Evolutionary conservation across 2,888 invertebrate species (phyloP).

Genomic region (Sesia apiformis): DNA sequence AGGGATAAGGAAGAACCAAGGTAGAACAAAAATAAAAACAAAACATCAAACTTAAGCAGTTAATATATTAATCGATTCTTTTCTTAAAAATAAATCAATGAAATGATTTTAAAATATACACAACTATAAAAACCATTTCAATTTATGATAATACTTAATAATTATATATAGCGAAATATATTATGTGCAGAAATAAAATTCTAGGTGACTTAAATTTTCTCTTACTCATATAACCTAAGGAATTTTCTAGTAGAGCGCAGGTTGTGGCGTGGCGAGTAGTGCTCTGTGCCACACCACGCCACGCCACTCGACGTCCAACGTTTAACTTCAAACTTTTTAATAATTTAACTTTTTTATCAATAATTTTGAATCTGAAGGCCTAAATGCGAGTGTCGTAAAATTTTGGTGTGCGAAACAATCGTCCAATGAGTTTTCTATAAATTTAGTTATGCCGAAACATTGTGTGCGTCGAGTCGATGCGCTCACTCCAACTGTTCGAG

Average conservation of each 20-base stretch:
- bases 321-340: slow-evolving; percentile 59
- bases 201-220: slow-evolving; percentile 75
- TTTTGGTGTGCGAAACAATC: slow-evolving; percentile 74
- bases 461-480: slow-evolving; percentile 40
- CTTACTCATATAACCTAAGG: slow-evolving; percentile 71
- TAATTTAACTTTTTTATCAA: slow-evolving; percentile 72
- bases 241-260: slow-evolving; percentile 68
- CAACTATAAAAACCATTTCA: slow-evolving; percentile 74
- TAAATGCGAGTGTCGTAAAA: slow-evolving; percentile 80
- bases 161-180: slow-evolving; percentile 75
- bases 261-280: slow-evolving; percentile 20
- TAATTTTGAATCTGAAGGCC: slow-evolving; percentile 79
- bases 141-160: slow-evolving; percentile 74
- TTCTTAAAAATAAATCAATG: slow-evolving; percentile 72
- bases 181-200: slow-evolving; percentile 76
- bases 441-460: slow-evolving; percentile 40
- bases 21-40: slow-evolving; percentile 58
- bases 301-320: slow-evolving; percentile 58
- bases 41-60: slow-evolving; percentile 72
- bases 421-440: slow-evolving; percentile 39
- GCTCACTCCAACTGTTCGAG: slow-evolving; percentile 96
- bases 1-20: slow-evolving; percentile 43
- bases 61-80: slow-evolving; percentile 74
- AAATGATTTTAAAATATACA: slow-evolving; percentile 74
- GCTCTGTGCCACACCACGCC: slow-evolving; percentile 14